A percentile compares a stretch with the other conserved stretches of the same genome.
Evolutionary conservation across 1,140 invertebrate genomes (phyloP).

Genomic region (Bursaphelenchus mucronatus): DNA sequence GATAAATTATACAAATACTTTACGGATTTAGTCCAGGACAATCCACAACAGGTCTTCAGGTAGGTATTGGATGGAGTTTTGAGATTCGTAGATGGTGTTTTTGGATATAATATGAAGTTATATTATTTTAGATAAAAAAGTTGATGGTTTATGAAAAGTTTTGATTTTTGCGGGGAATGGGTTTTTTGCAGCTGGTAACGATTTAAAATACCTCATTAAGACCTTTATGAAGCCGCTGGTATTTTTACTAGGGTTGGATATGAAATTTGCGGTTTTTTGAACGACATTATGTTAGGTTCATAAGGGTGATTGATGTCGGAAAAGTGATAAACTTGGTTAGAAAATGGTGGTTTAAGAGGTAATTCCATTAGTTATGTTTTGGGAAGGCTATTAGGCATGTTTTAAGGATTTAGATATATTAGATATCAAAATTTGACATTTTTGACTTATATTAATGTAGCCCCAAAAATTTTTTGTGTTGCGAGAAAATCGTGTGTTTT

Average conservation of each 20-base stretch:
- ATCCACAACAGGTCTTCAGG: conserved; percentile 15
- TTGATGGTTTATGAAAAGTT: background rate
- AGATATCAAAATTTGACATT: background rate
- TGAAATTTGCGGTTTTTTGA: no score
- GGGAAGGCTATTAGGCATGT: background rate
- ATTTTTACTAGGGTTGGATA: no score
- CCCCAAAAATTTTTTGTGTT: conserved; percentile 10
- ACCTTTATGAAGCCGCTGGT: no score
- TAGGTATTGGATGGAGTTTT: background rate
- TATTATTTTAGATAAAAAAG: background rate
- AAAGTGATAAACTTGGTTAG: no score
- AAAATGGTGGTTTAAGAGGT: no score
- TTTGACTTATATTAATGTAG: background rate
- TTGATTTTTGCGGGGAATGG: background rate
- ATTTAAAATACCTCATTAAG: background rate
- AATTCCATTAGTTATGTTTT: no score
- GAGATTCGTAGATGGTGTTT: background rate
- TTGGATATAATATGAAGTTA: background rate
- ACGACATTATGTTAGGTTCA: no score
- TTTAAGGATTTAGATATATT: background rate
- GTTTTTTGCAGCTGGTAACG: background rate
- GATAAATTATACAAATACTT: conserved; percentile 18
- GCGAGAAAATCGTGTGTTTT: conserved; percentile 28
- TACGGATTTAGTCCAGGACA: background rate
- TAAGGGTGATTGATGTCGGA: no score